Base-by-base conservation (phyloP, 2,888 invertebrate species). In the Papilio protenor region DNA sequence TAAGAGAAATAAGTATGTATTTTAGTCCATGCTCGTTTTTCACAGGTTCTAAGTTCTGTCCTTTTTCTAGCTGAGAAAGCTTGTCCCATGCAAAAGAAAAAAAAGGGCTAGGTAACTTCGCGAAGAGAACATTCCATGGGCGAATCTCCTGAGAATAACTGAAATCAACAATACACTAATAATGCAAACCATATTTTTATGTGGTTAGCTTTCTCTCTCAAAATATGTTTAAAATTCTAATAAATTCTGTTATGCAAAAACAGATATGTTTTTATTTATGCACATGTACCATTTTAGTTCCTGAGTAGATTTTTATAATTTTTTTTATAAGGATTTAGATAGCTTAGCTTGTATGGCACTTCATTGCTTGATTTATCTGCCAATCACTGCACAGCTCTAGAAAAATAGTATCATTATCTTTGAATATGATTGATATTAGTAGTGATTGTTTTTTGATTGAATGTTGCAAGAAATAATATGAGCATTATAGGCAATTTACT, bases 191-290 rank as follows among this genome's bases (percentile, higher is more conserved):
- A 21, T 23, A 23, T 59, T 23, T 12, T 11, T 59, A 59, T 59
- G 59, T 23, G 23, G 23, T 59, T 59, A 23, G 59, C 59, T n/a
- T 8, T 21, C 21, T 59, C 14, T 18, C 52, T 52, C 52, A 18
- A n/a, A 61, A 27, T 27, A 23, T 59, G 57, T 59, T 23, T 59
- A 11, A 23, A 59, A 59, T 27, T 5, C 16, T 61, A 61, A 61
- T 61, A 61, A 61, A 61, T 59, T 14, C 27, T 61, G 5, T 61
- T 21, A 27, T 27, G 2, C 61, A 61, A 27, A 61, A 61, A 12
- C 57, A 61, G 27, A 16, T 27, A 61, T 61, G 61, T 61, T 61
- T 61, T 61, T 61, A 61, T 59, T 61, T 61, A 1, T 61, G 61
- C 61, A 61, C 23, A 61, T 61, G 61, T 27, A 27, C 27, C 61